A percentile compares a stretch with the other conserved stretches of the same genome.
Conservation (phyloP, 1,140 invertebrate species). For the Neelides sp. region DNA sequence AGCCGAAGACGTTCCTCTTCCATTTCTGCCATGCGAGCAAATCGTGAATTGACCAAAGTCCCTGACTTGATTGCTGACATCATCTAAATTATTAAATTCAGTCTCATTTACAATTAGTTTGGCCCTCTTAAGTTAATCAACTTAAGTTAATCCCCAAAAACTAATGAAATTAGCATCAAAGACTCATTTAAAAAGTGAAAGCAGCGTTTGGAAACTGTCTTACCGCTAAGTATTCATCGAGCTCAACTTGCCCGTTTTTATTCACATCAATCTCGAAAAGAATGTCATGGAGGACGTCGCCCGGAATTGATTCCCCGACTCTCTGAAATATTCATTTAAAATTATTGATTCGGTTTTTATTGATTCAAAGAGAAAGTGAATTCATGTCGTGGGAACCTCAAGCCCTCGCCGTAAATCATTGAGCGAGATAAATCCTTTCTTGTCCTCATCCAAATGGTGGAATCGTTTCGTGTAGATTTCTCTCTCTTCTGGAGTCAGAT, state of each 20-base stretch:
- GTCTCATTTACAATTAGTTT: background rate
- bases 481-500: slow-evolving; percentile 88
- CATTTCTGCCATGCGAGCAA: slow-evolving; percentile 80
- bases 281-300: slow-evolving; percentile 93
- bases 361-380: too few relatives aligned
- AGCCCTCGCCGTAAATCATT: slow-evolving; percentile 89
- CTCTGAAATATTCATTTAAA: slow-evolving; percentile 49
- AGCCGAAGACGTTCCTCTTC: slow-evolving; percentile 62
- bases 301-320: slow-evolving; percentile 79
- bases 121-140: background rate
- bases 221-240: slow-evolving; percentile 98
- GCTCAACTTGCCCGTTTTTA: slow-evolving; percentile 97
- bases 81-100: slow-evolving; percentile 56
- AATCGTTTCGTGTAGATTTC: slow-evolving; percentile 88
- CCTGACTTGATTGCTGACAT: slow-evolving; percentile 95
- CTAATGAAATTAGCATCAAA: background rate
- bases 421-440: slow-evolving; percentile 94
- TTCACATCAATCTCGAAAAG: slow-evolving; percentile 96
- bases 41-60: slow-evolving; percentile 73
- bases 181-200: slow-evolving; percentile 6
- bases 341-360: too few relatives aligned
- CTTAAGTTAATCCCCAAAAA: background rate
- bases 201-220: slow-evolving; percentile 13
- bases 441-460: slow-evolving; percentile 85
- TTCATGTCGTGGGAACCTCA: slow-evolving; percentile 73